phyloP scores from a whole-genome alignment of 1,140 invertebrate genomes.

The Pissodes strobi region DNA sequence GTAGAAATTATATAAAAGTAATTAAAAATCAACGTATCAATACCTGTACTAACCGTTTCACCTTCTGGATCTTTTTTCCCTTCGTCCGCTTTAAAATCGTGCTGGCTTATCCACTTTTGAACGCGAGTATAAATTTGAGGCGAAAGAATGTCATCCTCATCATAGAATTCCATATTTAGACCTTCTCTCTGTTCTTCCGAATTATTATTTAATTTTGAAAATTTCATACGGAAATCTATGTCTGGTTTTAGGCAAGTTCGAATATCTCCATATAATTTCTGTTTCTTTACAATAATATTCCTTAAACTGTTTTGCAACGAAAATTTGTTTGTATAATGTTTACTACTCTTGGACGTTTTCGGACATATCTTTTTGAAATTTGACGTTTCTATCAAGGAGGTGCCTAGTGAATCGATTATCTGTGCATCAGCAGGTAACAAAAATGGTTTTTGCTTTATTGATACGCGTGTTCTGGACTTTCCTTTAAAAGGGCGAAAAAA shows the following conservation, averaged over 20 bases:
- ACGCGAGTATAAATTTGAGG: slow-evolving; percentile 43
- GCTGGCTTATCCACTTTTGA: slow-evolving; percentile 46
- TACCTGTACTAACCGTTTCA: slow-evolving; percentile 24
- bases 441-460: slow-evolving; percentile 1
- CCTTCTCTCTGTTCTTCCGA: slow-evolving; percentile 8
- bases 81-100: slow-evolving; percentile 43
- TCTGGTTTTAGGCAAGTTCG: not conserved
- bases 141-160: slow-evolving; percentile 13
- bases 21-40: too few relatives aligned
- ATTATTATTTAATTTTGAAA: slow-evolving; percentile 14
- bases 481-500: too few relatives aligned
- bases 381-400: not conserved
- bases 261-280: not conserved
- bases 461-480: too few relatives aligned
- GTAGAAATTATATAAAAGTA: too few relatives aligned
- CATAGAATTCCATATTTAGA: slow-evolving; percentile 17
- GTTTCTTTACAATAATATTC: not conserved
- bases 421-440: slow-evolving; percentile 1
- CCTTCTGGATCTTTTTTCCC: slow-evolving; percentile 18
- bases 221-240: too few relatives aligned
- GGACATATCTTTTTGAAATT: slow-evolving; percentile 13
- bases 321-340: slow-evolving; percentile 13
- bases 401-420: slow-evolving; percentile 23
- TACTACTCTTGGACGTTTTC: not conserved
- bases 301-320: not conserved